Base-by-base conservation (phyloP, 2,888 invertebrate genomes). In the Chydorus sphaericus region DNA sequence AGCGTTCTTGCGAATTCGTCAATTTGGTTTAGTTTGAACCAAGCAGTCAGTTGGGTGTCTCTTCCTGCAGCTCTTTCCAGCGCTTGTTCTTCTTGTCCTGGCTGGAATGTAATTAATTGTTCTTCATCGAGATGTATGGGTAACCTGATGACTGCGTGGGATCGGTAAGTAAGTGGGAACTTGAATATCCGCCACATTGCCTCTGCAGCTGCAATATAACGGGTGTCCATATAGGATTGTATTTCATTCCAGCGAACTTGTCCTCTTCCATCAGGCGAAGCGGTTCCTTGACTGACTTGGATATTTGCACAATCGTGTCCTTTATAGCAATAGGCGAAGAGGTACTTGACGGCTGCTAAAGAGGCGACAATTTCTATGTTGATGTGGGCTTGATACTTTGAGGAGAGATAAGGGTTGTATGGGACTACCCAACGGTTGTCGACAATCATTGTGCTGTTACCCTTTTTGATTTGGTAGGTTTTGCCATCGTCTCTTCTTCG, bases 341-440 rank as follows among this genome's bases (percentile, higher is more conserved):
- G 44, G 51, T 64, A 63, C 59, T 66, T 66, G 37, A 65, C 62
- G 10, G 58, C 54, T 54, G 63, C 64, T 5, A 65, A 58, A 2
- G 62, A 62, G 18, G 57, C 60, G 57, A 66, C 66, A 30, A 55
- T 60, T 58, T 66, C 63, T n/a, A 63, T 60, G 57, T 65, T 65
- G 23, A 64, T 61, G 53, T 64, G 63, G 8, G 56, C 54, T 20
- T 63, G 56, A 23, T 58, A 62, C 16, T 51, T 57, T 23, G 56
- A n/a, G 4, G 26, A 14, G 6, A 67, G 59, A 26, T 39, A 60
- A 5, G 56, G 58, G 52, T 59, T 57, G 55, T 61, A 66, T n/a
- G 66, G 66, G 8, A 69, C 68, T 29, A 66, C 64, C 62, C 63
- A 65, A 18, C 61, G 58, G 59, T 68, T 68, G 58, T 68, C 65